Conservation (phyloP, 1,140 invertebrate species). For the Homalodisca vitripennis region DNA sequence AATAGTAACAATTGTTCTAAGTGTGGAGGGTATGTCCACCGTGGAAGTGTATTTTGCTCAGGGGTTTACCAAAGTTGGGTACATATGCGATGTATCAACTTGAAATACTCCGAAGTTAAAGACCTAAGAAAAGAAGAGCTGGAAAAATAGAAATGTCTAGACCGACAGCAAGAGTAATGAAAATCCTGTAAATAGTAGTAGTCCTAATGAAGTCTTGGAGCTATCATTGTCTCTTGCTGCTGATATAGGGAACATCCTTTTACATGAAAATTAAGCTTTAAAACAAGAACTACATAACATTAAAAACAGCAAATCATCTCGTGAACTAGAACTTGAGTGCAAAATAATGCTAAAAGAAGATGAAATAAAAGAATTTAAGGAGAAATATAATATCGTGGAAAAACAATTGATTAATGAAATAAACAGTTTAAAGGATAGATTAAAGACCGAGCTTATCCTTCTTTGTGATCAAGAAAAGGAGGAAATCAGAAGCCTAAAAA, state of each 20-base stretch:
- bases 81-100: background rate
- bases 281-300: background rate
- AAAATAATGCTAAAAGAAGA: background rate
- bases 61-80: background rate
- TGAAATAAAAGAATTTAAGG: too few species aligned
- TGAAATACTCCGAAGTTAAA: background rate
- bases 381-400: background rate
- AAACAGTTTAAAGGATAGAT: too few species aligned
- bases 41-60: background rate
- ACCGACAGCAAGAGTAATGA: background rate
- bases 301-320: background rate
- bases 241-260: too few species aligned
- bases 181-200: background rate
- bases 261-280: background rate
- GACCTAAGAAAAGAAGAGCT: background rate
- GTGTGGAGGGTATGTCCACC: background rate
- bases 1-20: background rate
- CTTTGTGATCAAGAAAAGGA: background rate
- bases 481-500: background rate
- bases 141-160: background rate
- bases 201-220: background rate
- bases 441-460: background rate
- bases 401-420: background rate
- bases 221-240: background rate
- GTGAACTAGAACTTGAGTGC: too few species aligned